Percentiles rank a stretch among this genome's conserved stretches.
These are phyloP conservation scores for Tinamus guttatus DNA, from an alignment of 2,113 vertebrate genomes.

Conservation along the genomic window DNA sequence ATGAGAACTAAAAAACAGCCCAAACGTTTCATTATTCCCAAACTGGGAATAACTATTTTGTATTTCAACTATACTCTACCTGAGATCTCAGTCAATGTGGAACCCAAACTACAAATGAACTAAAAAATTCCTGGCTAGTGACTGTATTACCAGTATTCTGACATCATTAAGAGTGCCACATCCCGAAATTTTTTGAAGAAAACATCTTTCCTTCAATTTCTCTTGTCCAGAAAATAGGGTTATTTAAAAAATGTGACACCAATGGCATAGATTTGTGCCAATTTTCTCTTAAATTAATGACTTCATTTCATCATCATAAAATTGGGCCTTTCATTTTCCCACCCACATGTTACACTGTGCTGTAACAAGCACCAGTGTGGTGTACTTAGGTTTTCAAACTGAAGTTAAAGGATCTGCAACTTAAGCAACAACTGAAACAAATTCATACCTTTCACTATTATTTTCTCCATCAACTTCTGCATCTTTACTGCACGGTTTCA, in stretches of 20 bases:
- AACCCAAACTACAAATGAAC: background rate
- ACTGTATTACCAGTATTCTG: background rate
- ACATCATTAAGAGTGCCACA: background rate
- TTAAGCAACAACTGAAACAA: background rate
- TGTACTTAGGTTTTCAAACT: background rate
- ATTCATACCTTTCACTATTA: slow-evolving; percentile 85
- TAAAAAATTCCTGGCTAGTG: background rate
- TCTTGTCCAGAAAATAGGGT: background rate
- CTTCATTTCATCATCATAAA: background rate
- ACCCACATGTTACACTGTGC: background rate
- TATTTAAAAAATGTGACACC: accelerated
- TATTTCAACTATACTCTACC: background rate
- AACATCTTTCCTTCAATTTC: background rate
- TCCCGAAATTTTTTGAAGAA: background rate
- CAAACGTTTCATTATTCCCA: background rate
- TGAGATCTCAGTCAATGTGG: background rate
- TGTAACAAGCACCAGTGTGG: background rate
- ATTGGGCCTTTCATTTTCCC: background rate
- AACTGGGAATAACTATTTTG: background rate
- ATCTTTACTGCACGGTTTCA: slow-evolving; percentile 85
- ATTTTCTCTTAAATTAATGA: background rate
- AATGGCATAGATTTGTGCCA: background rate
- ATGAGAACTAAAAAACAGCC: background rate
- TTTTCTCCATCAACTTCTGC: slow-evolving; percentile 83
- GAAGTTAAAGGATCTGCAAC: background rate